Conservation (phyloP, 2,888 invertebrate species). For the Drosophila mettleri region DNA sequence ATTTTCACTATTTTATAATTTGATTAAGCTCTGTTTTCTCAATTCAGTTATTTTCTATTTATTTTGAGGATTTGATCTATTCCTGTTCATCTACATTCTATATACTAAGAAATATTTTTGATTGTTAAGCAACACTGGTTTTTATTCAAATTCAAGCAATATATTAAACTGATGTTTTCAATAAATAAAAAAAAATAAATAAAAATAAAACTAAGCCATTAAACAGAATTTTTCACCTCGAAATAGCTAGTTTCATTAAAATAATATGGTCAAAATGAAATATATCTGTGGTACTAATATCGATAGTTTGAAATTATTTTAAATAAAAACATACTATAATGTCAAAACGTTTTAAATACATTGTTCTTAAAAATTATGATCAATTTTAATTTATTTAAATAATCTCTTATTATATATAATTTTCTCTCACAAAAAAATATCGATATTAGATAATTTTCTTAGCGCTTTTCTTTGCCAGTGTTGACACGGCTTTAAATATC, state of each 20-base stretch:
- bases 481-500: slow-evolving; percentile 29
- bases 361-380: not conserved
- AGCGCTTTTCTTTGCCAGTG: slow-evolving; percentile 35
- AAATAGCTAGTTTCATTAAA: not conserved
- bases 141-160: not conserved
- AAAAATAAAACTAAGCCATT: not conserved
- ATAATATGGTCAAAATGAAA: not conserved
- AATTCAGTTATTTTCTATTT: not conserved
- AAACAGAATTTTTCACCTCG: too few species aligned
- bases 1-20: not conserved
- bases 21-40: too few species aligned
- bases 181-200: not conserved
- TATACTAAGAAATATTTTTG: not conserved
- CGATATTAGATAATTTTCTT: too few species aligned
- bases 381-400: not conserved
- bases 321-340: too few species aligned
- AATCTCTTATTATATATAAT: not conserved
- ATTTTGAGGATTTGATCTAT: not conserved
- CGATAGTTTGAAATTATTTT: not conserved
- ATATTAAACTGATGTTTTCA: not conserved
- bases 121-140: slow-evolving; percentile 4
- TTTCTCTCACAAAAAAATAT: slow-evolving; percentile 48
- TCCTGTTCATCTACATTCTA: not conserved
- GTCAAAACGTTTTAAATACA: not conserved
- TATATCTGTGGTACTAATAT: not conserved